These are phyloP conservation scores for Sander lucioperca DNA, from an alignment of 2,113 vertebrate species.

Conservation along the genomic window DNA sequence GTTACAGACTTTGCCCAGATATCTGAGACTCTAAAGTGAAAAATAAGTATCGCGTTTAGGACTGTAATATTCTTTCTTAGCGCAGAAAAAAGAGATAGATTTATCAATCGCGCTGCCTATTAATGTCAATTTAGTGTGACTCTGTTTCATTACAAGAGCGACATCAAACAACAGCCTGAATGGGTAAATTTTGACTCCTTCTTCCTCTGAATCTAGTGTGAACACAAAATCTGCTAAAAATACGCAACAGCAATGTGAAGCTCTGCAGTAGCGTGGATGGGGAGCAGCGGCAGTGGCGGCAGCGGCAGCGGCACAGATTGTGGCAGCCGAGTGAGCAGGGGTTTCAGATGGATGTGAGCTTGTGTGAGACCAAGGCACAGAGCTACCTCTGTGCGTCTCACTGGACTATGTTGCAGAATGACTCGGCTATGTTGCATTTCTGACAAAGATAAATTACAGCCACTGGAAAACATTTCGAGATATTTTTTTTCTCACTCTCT, in stretches of 20 bases:
- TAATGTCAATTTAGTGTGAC: slow-evolving; percentile 44
- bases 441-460: slow-evolving; percentile 88
- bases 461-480: slow-evolving; percentile 81
- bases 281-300: slow-evolving; percentile 50
- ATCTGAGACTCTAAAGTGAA: slow-evolving; percentile 26
- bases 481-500: slow-evolving; percentile 48
- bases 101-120: slow-evolving; percentile 19
- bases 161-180: slow-evolving; percentile 60
- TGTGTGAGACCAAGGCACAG: slow-evolving; percentile 81
- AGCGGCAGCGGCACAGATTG: slow-evolving; percentile 57
- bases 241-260: slow-evolving; percentile 55
- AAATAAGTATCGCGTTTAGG: slow-evolving; percentile 41
- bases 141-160: slow-evolving; percentile 46
- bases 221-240: slow-evolving; percentile 79
- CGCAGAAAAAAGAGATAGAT: slow-evolving; percentile 31
- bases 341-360: slow-evolving; percentile 81
- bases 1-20: slow-evolving; percentile 38
- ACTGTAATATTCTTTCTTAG: slow-evolving; percentile 18
- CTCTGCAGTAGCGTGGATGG: slow-evolving; percentile 40
- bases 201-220: slow-evolving; percentile 64
- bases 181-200: slow-evolving; percentile 46
- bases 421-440: slow-evolving; percentile 81
- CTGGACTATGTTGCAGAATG: slow-evolving; percentile 81
- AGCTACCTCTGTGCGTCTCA: slow-evolving; percentile 83
- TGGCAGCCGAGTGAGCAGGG: slow-evolving; percentile 69